Evolutionary conservation across 2,888 invertebrate species (phyloP).

Genomic region (Julus scanicus): DNA sequence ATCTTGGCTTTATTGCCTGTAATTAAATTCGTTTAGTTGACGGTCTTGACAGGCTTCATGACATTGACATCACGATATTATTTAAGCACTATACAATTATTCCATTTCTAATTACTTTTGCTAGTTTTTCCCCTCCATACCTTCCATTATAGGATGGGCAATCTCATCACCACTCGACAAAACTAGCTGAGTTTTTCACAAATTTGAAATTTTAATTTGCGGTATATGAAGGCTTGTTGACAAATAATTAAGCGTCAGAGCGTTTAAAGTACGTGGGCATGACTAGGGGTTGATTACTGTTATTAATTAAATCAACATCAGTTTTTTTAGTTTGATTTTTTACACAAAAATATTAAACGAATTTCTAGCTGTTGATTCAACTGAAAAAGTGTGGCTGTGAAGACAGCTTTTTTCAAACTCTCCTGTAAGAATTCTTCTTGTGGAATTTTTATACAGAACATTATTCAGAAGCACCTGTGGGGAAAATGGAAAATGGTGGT

Average conservation of each 20-base stretch:
- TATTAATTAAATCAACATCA: not conserved
- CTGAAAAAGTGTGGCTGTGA: not conserved
- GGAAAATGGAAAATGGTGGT: not conserved
- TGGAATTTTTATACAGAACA: not conserved
- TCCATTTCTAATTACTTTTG: conserved; percentile 26
- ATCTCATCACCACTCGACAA: not conserved
- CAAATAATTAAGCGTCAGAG: conserved; percentile 6
- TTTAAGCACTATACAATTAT: conserved; percentile 15
- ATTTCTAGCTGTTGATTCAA: not conserved
- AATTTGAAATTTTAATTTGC: not conserved
- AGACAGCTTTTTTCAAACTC: not conserved
- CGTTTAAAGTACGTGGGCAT: not conserved
- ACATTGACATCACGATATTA: conserved; percentile 38
- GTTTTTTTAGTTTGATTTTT: not conserved
- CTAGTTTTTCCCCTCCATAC: not conserved
- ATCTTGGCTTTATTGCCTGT: conserved; percentile 35
- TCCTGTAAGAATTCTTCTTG: not conserved
- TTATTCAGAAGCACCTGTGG: not conserved
- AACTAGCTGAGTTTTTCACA: not conserved
- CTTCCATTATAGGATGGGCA: not conserved
- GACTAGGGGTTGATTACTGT: not conserved
- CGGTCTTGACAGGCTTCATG: conserved; percentile 23
- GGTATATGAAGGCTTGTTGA: not conserved
- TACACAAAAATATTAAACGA: not conserved
- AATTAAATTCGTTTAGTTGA: conserved; percentile 16